These are phyloP conservation scores for Esox lucius DNA, from an alignment of 2,797 vertebrate species.

Conservation along the genomic window DNA sequence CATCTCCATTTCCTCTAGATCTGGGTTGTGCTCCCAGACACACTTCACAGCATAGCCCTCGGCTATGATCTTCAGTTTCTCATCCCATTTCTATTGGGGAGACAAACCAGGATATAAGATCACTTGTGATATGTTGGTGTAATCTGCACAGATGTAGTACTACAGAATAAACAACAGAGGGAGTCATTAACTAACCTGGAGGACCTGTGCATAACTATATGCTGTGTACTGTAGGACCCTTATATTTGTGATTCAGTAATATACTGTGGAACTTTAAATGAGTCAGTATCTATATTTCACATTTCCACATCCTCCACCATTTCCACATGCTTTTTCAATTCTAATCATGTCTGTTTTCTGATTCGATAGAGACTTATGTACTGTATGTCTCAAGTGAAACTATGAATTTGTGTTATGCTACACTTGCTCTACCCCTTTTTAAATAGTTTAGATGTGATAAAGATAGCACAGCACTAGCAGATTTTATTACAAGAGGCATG, in stretches of 20 bases:
- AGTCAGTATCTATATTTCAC: not conserved
- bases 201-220: not conserved
- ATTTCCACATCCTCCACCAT: not conserved
- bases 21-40: slow-evolving; percentile 70
- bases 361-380: not conserved
- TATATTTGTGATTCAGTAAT: not conserved
- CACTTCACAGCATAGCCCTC: slow-evolving; percentile 64
- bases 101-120: not conserved
- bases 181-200: not conserved
- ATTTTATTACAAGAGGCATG: not conserved
- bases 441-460: not conserved
- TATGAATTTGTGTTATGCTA: no score
- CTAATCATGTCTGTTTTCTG: not conserved
- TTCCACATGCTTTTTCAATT: not conserved
- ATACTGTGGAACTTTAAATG: not conserved
- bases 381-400: not conserved
- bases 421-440: not conserved
- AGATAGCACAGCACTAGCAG: not conserved
- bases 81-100: slow-evolving; percentile 66
- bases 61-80: slow-evolving; percentile 53
- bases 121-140: not conserved
- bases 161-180: not conserved
- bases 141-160: not conserved
- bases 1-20: slow-evolving; percentile 26
- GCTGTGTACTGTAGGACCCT: not conserved